These are phyloP conservation scores for Antennarius striatus DNA, from an alignment of 2,113 vertebrate species.

Conservation along the genomic window DNA sequence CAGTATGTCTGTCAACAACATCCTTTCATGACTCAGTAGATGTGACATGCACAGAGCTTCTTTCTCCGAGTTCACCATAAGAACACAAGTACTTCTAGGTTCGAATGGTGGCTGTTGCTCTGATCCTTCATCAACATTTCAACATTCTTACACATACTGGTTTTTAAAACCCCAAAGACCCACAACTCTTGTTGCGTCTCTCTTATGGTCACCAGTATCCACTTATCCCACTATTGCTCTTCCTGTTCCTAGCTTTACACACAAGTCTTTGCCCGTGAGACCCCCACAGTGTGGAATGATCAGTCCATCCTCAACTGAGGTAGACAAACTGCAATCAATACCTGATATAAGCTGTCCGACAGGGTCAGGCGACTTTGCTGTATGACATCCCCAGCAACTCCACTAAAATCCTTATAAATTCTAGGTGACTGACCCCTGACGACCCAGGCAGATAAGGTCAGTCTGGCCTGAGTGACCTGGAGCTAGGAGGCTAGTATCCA, in stretches of 20 bases:
- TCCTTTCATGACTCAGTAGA: slow-evolving; percentile 26
- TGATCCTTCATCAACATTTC: slow-evolving; percentile 6
- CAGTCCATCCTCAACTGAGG: slow-evolving; percentile 61
- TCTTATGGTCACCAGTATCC: slow-evolving; percentile 46
- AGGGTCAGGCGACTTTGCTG: slow-evolving; percentile 63
- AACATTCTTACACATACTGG: slow-evolving; percentile 25
- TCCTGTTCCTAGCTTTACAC: slow-evolving; percentile 62
- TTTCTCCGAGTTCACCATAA: slow-evolving; percentile 9
- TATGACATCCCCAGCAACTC: slow-evolving; percentile 55
- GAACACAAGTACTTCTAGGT: slow-evolving; percentile 27
- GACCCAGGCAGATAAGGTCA: slow-evolving; percentile 83
- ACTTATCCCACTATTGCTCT: slow-evolving; percentile 40
- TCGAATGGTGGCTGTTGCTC: slow-evolving; percentile 1
- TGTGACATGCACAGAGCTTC: slow-evolving; percentile 24
- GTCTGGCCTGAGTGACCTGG: slow-evolving; percentile 81
- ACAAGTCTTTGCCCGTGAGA: slow-evolving; percentile 58
- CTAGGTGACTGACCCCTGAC: slow-evolving; percentile 85
- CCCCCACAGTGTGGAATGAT: slow-evolving; percentile 59
- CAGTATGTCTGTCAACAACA: slow-evolving; percentile 8
- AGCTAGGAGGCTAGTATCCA: slow-evolving; percentile 77
- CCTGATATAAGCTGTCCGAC: slow-evolving; percentile 62
- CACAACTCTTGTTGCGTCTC: slow-evolving; percentile 25
- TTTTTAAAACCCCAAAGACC: slow-evolving; percentile 35
- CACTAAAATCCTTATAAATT: slow-evolving; percentile 76
- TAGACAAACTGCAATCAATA: slow-evolving; percentile 76